Conservation (phyloP, 2,113 vertebrate genomes). For the Sphyrna mokarran region DNA sequence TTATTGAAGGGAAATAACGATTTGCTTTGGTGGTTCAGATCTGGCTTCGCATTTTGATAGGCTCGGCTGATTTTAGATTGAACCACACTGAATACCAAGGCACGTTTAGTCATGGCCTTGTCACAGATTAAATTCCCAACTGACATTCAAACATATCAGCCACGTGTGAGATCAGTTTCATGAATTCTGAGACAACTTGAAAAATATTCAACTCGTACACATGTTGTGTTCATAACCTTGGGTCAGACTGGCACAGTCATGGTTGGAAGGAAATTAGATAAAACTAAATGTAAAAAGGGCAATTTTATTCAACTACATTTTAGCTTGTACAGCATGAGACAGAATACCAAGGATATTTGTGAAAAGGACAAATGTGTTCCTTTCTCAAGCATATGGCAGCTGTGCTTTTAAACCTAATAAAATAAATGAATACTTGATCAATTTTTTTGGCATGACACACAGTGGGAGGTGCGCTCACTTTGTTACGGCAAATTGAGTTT, state of each 20-base stretch:
- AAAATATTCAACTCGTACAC: not conserved
- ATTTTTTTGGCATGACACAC: not conserved
- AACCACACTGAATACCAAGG: not conserved
- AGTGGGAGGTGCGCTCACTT: not conserved
- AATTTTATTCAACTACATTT: not conserved
- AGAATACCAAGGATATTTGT: not conserved
- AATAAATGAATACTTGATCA: constrained; percentile 29
- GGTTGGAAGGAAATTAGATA: not conserved
- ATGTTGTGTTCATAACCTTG: not conserved
- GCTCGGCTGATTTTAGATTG: not conserved
- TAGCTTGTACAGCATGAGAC: not conserved
- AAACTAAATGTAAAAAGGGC: not conserved
- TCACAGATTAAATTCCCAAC: constrained; percentile 22
- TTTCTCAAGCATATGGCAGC: not conserved
- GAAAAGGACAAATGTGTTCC: not conserved
- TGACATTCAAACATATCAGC: constrained; percentile 10
- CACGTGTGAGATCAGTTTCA: not conserved
- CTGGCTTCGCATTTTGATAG: constrained; percentile 2
- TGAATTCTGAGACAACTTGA: not conserved
- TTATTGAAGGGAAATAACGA: not conserved
- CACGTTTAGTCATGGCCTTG: not conserved
- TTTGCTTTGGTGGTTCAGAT: not conserved
- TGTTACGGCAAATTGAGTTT: constrained; percentile 16
- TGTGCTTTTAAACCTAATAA: constrained; percentile 26
- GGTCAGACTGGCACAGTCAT: not conserved